Conservation (phyloP, 2,113 vertebrate species). For the Ramphastos sulfuratus region DNA sequence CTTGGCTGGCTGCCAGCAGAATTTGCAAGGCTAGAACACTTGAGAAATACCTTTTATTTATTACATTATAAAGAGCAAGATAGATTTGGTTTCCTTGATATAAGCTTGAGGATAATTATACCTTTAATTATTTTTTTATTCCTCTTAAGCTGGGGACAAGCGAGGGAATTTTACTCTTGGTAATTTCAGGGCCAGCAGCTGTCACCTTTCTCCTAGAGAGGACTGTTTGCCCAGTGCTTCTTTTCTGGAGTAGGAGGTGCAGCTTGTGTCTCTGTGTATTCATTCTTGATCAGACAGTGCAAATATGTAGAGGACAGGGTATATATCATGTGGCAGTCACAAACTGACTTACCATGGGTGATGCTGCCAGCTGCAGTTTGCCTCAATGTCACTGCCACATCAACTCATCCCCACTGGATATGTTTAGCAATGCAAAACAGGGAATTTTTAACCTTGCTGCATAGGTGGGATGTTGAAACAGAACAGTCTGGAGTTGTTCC, state of each 20-base stretch:
- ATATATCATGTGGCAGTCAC: background rate
- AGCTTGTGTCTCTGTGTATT: background rate
- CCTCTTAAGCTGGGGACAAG: background rate
- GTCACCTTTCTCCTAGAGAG: background rate
- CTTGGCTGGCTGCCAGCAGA: background rate
- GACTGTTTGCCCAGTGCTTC: background rate
- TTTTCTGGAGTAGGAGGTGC: background rate
- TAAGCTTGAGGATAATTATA: background rate
- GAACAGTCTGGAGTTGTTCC: background rate
- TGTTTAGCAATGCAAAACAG: background rate
- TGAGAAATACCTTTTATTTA: background rate
- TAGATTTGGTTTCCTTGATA: background rate
- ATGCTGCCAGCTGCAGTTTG: background rate
- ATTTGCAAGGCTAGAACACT: background rate
- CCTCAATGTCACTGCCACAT: background rate
- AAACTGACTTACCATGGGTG: background rate
- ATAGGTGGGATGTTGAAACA: background rate
- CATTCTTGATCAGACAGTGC: background rate
- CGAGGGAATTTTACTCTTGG: background rate
- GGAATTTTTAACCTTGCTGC: background rate
- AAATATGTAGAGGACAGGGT: background rate
- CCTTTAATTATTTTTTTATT: background rate
- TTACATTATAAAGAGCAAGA: background rate
- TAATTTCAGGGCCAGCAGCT: background rate
- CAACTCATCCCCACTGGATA: background rate